phyloP scores from a whole-genome alignment of 2,113 vertebrate genomes.

The Hippoglossus stenolepis region DNA sequence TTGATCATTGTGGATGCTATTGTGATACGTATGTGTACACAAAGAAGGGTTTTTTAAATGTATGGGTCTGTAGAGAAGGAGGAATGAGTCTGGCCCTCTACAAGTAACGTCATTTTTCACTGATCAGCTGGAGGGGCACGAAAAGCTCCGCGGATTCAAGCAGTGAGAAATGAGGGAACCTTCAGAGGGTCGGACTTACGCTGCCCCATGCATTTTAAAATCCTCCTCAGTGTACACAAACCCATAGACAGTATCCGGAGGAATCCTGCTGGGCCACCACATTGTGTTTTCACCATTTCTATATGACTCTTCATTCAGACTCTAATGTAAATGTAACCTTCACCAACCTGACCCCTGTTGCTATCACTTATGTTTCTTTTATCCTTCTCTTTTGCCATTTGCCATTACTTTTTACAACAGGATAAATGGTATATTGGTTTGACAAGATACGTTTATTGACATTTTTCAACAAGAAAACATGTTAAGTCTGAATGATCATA shows the following conservation, averaged over 20 bases:
- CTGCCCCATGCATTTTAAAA: slow-evolving; percentile 2
- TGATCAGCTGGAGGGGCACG: neutral
- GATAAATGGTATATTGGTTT: too few species aligned
- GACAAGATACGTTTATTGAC: too few species aligned
- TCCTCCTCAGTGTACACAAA: neutral
- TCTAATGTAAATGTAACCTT: too few species aligned
- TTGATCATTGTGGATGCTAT: neutral
- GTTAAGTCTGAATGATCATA: neutral
- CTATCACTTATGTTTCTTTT: neutral
- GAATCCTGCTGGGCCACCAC: neutral
- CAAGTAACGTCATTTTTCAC: neutral
- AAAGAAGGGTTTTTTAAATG: neutral
- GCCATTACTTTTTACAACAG: too few species aligned
- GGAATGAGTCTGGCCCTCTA: neutral
- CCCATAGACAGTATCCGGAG: neutral
- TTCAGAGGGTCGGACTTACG: neutral
- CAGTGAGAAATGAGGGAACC: neutral
- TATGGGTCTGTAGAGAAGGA: neutral
- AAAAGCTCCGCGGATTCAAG: neutral
- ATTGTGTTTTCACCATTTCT: neutral
- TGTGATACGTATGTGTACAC: neutral
- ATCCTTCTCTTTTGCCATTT: neutral
- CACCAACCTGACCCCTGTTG: neutral
- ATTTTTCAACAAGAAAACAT: too few species aligned
- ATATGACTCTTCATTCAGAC: neutral